These are phyloP conservation scores for Bombus turneri DNA, from an alignment of 1,140 invertebrate species.

Conservation along the genomic window DNA sequence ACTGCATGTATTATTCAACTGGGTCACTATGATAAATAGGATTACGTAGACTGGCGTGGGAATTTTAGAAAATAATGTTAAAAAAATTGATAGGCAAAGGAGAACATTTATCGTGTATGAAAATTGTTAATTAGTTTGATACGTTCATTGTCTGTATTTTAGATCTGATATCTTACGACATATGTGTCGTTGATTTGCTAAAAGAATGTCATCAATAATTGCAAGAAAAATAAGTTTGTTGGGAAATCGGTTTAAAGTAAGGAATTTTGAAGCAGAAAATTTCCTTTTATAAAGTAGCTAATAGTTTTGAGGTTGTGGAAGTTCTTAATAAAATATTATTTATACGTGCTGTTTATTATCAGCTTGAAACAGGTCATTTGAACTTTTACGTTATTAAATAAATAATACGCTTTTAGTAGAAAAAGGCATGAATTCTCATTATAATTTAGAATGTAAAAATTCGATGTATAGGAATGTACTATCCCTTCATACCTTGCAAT, in stretches of 20 bases:
- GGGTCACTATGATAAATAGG: not conserved
- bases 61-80: not conserved
- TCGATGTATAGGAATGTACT: not conserved
- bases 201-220: too few relatives aligned
- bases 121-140: too few relatives aligned
- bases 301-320: not conserved
- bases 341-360: not conserved
- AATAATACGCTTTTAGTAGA: not conserved
- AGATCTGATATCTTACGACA: too few relatives aligned
- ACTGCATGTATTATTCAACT: not conserved
- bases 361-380: not conserved
- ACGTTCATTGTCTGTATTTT: too few relatives aligned
- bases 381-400: not conserved
- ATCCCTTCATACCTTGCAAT: slow-evolving; percentile 84
- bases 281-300: not conserved
- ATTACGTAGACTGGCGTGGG: not conserved
- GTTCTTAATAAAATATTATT: not conserved
- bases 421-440: not conserved
- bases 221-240: too few relatives aligned
- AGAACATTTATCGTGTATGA: too few relatives aligned
- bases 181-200: too few relatives aligned
- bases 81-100: not conserved
- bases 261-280: not conserved
- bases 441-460: not conserved
- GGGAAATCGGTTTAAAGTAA: too few relatives aligned